Conservation (phyloP, 2,113 vertebrate species). For the Ranitomeya variabilis region DNA sequence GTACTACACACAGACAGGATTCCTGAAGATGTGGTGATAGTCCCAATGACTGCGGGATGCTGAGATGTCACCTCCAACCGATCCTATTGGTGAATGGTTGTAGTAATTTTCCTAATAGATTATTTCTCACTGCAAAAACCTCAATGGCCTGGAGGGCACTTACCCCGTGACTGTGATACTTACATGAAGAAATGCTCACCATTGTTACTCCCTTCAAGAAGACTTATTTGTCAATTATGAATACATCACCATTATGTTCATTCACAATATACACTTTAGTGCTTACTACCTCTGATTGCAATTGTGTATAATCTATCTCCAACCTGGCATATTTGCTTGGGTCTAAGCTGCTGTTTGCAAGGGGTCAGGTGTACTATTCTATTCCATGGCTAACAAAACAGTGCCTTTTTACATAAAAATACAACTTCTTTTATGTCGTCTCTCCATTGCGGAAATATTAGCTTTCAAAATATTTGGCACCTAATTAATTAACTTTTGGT, state of each 20-base stretch:
- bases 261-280: neutral
- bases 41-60: neutral
- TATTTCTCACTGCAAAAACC: neutral
- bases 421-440: too few species aligned
- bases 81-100: neutral
- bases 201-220: neutral
- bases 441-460: too few species aligned
- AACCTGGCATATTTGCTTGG: neutral
- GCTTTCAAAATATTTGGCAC: too few species aligned
- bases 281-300: neutral
- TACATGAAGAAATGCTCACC: neutral
- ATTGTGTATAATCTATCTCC: neutral
- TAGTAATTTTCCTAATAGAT: neutral
- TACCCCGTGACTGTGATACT: neutral
- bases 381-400: neutral
- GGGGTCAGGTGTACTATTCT: too few species aligned
- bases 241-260: neutral
- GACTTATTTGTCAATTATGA: neutral
- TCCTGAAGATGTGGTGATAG: conserved; percentile 22
- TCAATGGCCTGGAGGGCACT: neutral
- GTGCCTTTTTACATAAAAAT: too few species aligned
- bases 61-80: neutral
- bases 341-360: neutral
- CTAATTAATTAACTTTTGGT: too few species aligned
- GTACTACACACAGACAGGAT: conserved; percentile 39